Conservation (phyloP, 2,888 invertebrate genomes). For the Malthinus flaveolus region DNA sequence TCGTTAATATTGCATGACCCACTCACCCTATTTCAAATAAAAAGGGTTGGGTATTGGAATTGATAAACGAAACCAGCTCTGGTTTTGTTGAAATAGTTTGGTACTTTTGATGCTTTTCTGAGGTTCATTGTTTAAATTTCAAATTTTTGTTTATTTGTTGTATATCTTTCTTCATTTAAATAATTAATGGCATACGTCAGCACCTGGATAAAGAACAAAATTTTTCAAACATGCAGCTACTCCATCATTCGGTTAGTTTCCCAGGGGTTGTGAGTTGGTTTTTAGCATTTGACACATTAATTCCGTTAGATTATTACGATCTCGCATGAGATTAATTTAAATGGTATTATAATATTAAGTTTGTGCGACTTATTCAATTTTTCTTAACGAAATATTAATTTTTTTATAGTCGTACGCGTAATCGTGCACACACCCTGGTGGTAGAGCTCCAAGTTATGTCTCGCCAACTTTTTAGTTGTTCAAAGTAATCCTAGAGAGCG, state of each 20-base stretch:
- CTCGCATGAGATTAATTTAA: slow-evolving; percentile 29
- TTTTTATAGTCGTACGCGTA: neutral
- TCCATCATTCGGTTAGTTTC: slow-evolving; percentile 26
- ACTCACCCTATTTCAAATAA: neutral
- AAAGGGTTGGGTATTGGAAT: no score
- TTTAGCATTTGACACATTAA: slow-evolving; percentile 31
- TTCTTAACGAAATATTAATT: neutral
- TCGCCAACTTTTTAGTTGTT: slow-evolving; percentile 12
- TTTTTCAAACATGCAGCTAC: slow-evolving; percentile 32
- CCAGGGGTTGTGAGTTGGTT: slow-evolving; percentile 25
- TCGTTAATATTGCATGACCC: slow-evolving; percentile 1
- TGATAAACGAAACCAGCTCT: neutral
- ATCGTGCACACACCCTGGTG: slow-evolving; percentile 25
- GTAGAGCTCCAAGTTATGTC: slow-evolving; percentile 8
- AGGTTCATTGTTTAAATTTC: no score
- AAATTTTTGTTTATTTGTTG: neutral
- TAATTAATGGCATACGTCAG: slow-evolving; percentile 30
- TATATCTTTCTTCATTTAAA: slow-evolving; percentile 27
- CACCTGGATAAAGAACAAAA: slow-evolving; percentile 27
- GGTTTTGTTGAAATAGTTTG: slow-evolving; percentile 10
- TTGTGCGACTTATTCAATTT: slow-evolving; percentile 16
- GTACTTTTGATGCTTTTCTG: no score
- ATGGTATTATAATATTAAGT: slow-evolving; percentile 18
- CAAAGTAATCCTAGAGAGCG: slow-evolving; percentile 20
- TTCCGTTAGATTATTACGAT: slow-evolving; percentile 29